A percentile compares a stretch with the other conserved stretches of the same genome.
Evolutionary conservation across 2,797 vertebrate genomes (phyloP).

Genomic region (Schizothorax lantsangensis): DNA sequence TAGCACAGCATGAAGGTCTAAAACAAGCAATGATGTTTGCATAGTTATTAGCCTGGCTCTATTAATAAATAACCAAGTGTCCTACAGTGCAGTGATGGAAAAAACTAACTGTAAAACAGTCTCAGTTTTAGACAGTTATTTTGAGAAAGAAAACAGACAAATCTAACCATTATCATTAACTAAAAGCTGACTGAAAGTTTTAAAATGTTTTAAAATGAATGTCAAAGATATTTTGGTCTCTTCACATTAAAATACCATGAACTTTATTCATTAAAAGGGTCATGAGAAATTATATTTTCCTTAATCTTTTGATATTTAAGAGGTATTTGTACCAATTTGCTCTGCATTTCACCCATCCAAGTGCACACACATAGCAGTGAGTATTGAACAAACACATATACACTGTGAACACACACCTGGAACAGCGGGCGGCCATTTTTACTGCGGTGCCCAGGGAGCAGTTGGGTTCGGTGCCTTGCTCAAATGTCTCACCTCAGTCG

Average conservation of each 20-base stretch:
- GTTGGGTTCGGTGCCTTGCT: too few relatives aligned
- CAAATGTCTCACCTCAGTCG: too few relatives aligned
- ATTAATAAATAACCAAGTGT: slow-evolving; percentile 46
- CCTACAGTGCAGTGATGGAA: slow-evolving; percentile 5
- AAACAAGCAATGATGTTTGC: slow-evolving; percentile 40
- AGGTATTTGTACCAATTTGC: background rate
- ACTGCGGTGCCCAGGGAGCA: too few relatives aligned
- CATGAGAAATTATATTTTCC: background rate
- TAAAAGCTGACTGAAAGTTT: background rate
- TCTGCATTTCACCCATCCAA: too few relatives aligned
- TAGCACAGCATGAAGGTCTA: slow-evolving; percentile 6
- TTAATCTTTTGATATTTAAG: background rate
- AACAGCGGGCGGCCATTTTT: too few relatives aligned
- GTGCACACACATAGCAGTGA: too few relatives aligned
- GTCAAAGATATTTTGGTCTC: background rate
- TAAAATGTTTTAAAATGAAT: background rate
- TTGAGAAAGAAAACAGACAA: background rate
- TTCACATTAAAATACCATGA: background rate
- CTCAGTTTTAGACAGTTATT: background rate
- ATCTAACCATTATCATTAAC: background rate
- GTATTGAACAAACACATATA: too few relatives aligned
- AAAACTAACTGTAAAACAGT: background rate
- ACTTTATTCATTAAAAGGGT: background rate
- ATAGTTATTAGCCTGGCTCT: slow-evolving; percentile 18
- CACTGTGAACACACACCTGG: too few relatives aligned